Evolutionary conservation across 2,797 vertebrate species (phyloP).

Genomic region (Sylvia borin): DNA sequence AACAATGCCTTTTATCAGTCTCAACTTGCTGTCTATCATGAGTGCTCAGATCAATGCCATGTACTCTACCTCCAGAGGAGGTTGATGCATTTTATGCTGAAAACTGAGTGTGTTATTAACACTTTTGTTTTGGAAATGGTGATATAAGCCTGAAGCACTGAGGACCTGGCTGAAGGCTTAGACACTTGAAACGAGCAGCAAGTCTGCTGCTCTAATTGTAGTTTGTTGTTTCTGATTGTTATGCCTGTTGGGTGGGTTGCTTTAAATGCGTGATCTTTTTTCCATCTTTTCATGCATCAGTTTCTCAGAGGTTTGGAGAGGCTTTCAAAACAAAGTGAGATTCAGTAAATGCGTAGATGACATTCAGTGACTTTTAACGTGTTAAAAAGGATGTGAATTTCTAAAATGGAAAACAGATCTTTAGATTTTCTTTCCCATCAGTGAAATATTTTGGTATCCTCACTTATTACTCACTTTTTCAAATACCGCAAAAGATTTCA

Average conservation of each 20-base stretch:
- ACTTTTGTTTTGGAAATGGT: not conserved
- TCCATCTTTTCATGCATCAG: not conserved
- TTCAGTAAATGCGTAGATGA: not conserved
- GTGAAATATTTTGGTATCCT: not conserved
- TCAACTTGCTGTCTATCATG: not conserved
- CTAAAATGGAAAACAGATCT: not conserved
- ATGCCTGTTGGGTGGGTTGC: not conserved
- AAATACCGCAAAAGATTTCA: not conserved
- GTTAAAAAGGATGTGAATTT: not conserved
- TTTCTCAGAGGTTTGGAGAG: not conserved
- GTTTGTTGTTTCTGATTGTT: not conserved
- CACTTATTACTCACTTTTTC: not conserved
- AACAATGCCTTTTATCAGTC: not conserved
- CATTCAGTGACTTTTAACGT: not conserved
- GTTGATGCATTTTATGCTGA: not conserved
- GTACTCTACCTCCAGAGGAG: not conserved
- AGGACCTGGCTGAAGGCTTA: not conserved
- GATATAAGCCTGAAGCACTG: not conserved
- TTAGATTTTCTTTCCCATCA: not conserved
- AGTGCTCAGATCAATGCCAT: not conserved
- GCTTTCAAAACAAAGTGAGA: not conserved
- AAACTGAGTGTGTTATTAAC: not conserved
- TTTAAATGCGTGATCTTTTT: not conserved
- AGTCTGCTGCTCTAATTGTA: not conserved
- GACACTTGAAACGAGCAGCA: not conserved